Conservation (phyloP, 2,888 invertebrate species). For the Sialis fuliginosa region DNA sequence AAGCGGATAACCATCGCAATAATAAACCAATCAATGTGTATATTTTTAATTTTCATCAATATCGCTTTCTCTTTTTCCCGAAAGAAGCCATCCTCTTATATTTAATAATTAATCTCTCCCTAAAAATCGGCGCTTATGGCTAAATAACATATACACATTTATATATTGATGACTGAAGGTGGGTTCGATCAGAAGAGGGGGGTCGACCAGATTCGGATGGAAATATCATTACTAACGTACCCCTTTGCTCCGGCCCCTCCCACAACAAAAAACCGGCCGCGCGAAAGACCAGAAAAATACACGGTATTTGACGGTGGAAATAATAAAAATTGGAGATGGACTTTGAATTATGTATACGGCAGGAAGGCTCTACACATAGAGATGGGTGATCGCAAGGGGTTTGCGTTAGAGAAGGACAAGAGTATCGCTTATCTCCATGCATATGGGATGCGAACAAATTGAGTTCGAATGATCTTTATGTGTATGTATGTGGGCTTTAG, state of each 20-base stretch:
- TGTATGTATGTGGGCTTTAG: no score
- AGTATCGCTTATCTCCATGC: constrained; percentile 21
- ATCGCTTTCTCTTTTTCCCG: no score
- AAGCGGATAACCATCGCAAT: no score
- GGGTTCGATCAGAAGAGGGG: constrained; percentile 12
- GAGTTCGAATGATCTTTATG: background rate
- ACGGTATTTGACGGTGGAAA: constrained; percentile 30
- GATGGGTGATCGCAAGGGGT: constrained; percentile 20
- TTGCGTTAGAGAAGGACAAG: constrained; percentile 9
- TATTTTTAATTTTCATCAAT: no score
- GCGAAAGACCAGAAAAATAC: constrained; percentile 29
- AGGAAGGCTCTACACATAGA: constrained; percentile 9
- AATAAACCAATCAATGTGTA: no score
- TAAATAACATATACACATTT: no score
- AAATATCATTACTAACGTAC: constrained; percentile 27
- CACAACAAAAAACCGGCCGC: constrained; percentile 28
- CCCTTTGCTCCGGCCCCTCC: constrained; percentile 21
- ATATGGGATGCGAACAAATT: constrained; percentile 21
- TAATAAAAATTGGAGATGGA: constrained; percentile 31
- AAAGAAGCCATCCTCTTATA: no score
- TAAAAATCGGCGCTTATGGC: no score
- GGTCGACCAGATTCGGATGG: constrained; percentile 23
- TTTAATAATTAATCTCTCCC: no score
- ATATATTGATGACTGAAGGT: constrained; percentile 4
- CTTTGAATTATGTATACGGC: constrained; percentile 30